Conservation (phyloP, 2,888 invertebrate genomes). For the Cybosia mesomella region DNA sequence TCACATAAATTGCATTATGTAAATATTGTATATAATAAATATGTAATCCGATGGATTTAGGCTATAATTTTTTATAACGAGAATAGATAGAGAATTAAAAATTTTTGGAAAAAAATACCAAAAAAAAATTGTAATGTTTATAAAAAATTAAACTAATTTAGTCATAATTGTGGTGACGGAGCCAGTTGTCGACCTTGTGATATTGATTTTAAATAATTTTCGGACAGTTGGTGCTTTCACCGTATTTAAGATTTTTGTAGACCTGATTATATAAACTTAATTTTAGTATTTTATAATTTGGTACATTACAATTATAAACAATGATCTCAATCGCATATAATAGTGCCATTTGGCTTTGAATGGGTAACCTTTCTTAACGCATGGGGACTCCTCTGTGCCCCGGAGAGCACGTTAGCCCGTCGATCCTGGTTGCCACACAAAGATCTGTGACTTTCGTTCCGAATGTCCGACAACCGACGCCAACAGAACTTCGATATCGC, state of each 20-base stretch:
- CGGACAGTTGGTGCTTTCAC: constrained; percentile 17
- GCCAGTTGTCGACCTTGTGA: constrained; percentile 16
- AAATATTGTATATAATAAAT: constrained; percentile 23
- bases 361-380: too few relatives aligned
- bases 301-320: constrained; percentile 4
- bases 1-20: not conserved
- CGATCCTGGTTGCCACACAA: too few relatives aligned
- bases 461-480: too few relatives aligned
- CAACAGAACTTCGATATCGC: too few relatives aligned
- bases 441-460: too few relatives aligned
- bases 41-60: constrained; percentile 8
- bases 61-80: constrained; percentile 20
- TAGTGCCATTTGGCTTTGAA: not conserved
- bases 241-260: not conserved
- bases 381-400: too few relatives aligned
- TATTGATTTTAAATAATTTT: constrained; percentile 12
- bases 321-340: not conserved
- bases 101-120: constrained; percentile 58
- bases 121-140: constrained; percentile 50
- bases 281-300: not conserved
- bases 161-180: constrained; percentile 11
- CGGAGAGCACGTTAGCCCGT: too few relatives aligned
- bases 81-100: constrained; percentile 48
- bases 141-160: constrained; percentile 29
- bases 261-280: not conserved